Evolutionary conservation across 2,888 invertebrate genomes (phyloP), one percentile per base, ranked within the genome.

Genomic region (Drosophila acutilabella): DNA sequence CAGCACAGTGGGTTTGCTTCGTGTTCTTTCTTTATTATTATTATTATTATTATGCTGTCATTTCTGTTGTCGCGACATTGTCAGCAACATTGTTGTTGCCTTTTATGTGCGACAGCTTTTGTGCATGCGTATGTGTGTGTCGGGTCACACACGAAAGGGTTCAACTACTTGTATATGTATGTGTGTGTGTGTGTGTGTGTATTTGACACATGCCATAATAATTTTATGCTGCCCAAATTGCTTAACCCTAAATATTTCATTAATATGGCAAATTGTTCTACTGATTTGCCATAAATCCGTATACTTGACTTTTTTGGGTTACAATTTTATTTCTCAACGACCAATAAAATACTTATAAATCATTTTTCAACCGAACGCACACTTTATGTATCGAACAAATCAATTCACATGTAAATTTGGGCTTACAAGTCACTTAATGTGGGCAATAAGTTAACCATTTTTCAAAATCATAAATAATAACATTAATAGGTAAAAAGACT

Each of bases 41-140:
- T 36, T 44, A 54, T 56, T 56, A 87, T 88, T 85, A 85, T 85
- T 86, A 87, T 86, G 84, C 84, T 88, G 84, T 83, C 89, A 83
- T 88, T 83, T 71, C 79, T 74, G 81, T 71, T 85, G 84, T 85
- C 81, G 89, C 84, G 89, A 88, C 84, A 82, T 78, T 86, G 78
- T 84, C 88, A 84, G 84, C 64, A 67, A 72, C 64, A 82, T 74
- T 82, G 73, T 70, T 72, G 65, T 64, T 59, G 67, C 57, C 60
- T 53, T 52, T 14, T 45, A 18, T 53, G 42, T 71, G 38, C 30
- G 58, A n/a, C 50, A 41, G 48, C 45, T 53, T 69, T 53, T 41
- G 16, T 18, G 11, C 18, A 0, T 30, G 14, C 14, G 26, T 20
- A 52, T 50, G 33, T 42, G 42, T 71, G 44, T 48, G 26, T 33